These are phyloP conservation scores for Pollimyrus isidori DNA, from an alignment of 2,113 vertebrate species.

Conservation along the genomic window DNA sequence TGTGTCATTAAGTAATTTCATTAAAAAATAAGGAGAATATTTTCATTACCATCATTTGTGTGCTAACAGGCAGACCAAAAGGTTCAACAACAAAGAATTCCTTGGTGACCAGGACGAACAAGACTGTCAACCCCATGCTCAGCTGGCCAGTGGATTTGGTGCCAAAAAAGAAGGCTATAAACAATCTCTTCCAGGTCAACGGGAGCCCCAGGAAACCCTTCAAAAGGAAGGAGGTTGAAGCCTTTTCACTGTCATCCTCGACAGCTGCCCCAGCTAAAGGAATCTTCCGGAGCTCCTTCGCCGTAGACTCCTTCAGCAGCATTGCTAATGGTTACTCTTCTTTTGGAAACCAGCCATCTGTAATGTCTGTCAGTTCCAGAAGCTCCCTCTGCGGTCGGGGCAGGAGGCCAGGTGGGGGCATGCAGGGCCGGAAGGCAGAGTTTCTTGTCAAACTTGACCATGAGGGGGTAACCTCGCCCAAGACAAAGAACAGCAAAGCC, in stretches of 20 bases:
- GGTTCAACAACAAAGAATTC: constrained; percentile 69
- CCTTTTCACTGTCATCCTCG: constrained; percentile 61
- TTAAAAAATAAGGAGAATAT: neutral
- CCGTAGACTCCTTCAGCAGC: constrained; percentile 87
- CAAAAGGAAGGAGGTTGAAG: constrained; percentile 63
- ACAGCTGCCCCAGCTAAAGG: constrained; percentile 52
- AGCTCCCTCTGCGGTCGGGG: constrained; percentile 56
- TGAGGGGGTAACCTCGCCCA: constrained; percentile 91
- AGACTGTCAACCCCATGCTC: constrained; percentile 64
- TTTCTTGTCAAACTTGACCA: constrained; percentile 94
- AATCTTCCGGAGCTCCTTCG: constrained; percentile 86
- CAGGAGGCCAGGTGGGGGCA: constrained; percentile 60
- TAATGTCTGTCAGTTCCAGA: constrained; percentile 28
- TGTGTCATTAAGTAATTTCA: neutral
- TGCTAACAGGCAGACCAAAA: constrained; percentile 57
- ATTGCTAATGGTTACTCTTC: constrained; percentile 81
- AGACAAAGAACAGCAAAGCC: constrained; percentile 88
- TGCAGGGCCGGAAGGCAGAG: constrained; percentile 58
- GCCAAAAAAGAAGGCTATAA: constrained; percentile 65
- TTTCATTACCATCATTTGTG: constrained; percentile 1
- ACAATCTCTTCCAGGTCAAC: constrained; percentile 82
- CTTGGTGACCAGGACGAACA: constrained; percentile 52
- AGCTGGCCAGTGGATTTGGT: constrained; percentile 71
- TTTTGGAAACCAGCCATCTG: constrained; percentile 53
- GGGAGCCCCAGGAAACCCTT: constrained; percentile 66